Conservation (phyloP, 2,797 vertebrate genomes). For the Tauraco hartlaubi region DNA sequence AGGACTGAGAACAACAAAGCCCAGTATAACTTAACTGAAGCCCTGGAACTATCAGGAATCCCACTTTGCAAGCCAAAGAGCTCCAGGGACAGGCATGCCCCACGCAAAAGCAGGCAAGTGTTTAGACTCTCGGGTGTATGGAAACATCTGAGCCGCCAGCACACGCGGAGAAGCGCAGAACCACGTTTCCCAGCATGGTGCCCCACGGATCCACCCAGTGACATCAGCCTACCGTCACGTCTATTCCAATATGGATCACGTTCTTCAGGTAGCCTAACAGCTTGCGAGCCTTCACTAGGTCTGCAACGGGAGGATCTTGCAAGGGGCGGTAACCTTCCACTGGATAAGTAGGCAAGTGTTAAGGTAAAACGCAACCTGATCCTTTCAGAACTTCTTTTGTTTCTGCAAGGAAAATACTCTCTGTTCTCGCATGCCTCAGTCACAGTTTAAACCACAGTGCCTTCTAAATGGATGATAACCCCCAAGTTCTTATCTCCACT, state of each 20-base stretch:
- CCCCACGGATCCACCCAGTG: background rate
- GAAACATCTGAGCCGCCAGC: background rate
- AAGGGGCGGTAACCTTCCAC: conserved; percentile 92
- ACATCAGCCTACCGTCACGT: conserved; percentile 82
- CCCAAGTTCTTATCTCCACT: background rate
- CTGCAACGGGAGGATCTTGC: conserved; percentile 89
- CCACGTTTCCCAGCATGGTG: background rate
- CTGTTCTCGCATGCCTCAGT: background rate
- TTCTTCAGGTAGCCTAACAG: conserved; percentile 91
- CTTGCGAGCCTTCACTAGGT: conserved; percentile 89
- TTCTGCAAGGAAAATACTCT: background rate
- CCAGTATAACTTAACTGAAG: background rate
- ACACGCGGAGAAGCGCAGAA: background rate
- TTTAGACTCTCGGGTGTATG: background rate
- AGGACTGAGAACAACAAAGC: background rate
- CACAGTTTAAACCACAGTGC: background rate
- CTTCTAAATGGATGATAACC: background rate
- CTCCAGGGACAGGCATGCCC: background rate
- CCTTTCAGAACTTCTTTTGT: background rate
- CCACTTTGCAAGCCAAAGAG: background rate
- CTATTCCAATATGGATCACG: conserved; percentile 86
- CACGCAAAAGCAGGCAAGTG: background rate
- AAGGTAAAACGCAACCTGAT: conserved; percentile 73
- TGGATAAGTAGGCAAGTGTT: conserved; percentile 88
- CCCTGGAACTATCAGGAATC: background rate